Base-by-base conservation (phyloP, 2,888 invertebrate species). In the Sphecodes monilicornis region DNA sequence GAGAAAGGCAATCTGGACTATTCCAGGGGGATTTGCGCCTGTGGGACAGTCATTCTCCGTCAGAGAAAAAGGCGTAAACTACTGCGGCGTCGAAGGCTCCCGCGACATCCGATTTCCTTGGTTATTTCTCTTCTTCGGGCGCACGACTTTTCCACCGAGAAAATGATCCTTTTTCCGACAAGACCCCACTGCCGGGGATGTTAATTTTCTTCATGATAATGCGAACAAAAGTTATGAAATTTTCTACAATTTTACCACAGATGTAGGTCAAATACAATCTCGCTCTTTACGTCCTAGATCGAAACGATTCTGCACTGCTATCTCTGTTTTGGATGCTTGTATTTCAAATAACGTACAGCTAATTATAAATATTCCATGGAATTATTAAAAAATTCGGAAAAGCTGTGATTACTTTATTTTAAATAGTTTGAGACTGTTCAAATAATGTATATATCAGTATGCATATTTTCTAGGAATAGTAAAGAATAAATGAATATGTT, bases 1-100 rank as follows among this genome's bases (percentile, higher is more conserved):
- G 32, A 80, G 80, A 74, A 70, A 74, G 72, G 57, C 82, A 80
- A 82, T 82, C 74, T 39, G 73, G 80, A 60, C 69, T 64, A 57
- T 50, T 60, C 82, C 73, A n/a, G 26, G 60, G 82, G 82, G 82
- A 80, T 74, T 82, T 73, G 69, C 60, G 46, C 8, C 66, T 66
- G 68, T 43, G 68, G 36, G 57, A 22, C 57, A 73, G 80, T 82
- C 69, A 29, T 74, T 80, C 74, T 74, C 50, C 50, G 74, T 80
- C 57, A 70, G 32, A 73, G n/a, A 26, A 69, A 74, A 41, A 70
- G 64, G 69, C 60, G 74, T 80, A 74, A 74, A 70, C 73, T 73
- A 80, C 69, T 26, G 39, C 50, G 18, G 32, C 73, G 50, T 50
- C 82, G 57, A 50, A 69, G 50, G 3, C 74, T 16, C 32, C 43